phyloP scores from a whole-genome alignment of 2,888 invertebrate genomes.

The Chalcis sispes region DNA sequence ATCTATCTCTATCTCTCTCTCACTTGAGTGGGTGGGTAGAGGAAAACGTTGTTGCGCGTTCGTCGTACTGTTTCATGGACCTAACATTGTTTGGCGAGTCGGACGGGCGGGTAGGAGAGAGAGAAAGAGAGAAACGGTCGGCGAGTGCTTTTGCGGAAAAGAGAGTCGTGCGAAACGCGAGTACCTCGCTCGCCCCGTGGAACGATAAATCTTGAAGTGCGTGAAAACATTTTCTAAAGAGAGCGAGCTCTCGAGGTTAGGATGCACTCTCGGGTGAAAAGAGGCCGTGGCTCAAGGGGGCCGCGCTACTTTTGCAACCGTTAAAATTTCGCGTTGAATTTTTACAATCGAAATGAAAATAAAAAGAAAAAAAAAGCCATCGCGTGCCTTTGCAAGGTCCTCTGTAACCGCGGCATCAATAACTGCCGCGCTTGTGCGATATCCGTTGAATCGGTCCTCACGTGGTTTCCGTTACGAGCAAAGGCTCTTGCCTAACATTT shows the following conservation, averaged over 20 bases:
- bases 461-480: too few relatives aligned
- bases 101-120: background rate
- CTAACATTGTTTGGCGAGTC: conserved; percentile 34
- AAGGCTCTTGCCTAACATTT: too few relatives aligned
- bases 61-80: conserved; percentile 15
- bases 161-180: conserved; percentile 12
- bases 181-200: background rate
- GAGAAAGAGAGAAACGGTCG: too few relatives aligned
- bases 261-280: conserved; percentile 6
- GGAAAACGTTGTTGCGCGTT: background rate
- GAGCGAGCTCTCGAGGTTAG: conserved; percentile 1
- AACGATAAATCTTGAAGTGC: conserved; percentile 46
- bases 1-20: too few relatives aligned
- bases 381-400: conserved; percentile 23
- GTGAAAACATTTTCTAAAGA: conserved; percentile 48
- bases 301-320: background rate
- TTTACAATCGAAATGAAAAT: conserved; percentile 41
- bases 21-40: conserved; percentile 5
- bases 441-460: too few relatives aligned
- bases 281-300: background rate
- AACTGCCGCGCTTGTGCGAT: too few relatives aligned
- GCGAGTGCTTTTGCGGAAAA: background rate
- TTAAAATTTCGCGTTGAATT: conserved; percentile 40
- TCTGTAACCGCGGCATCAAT: too few relatives aligned
- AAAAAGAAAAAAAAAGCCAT: conserved; percentile 21